Percentiles rank a stretch among this genome's conserved stretches.
Evolutionary conservation across 1,140 invertebrate species (phyloP).

Genomic region (Drosophila burlai): DNA sequence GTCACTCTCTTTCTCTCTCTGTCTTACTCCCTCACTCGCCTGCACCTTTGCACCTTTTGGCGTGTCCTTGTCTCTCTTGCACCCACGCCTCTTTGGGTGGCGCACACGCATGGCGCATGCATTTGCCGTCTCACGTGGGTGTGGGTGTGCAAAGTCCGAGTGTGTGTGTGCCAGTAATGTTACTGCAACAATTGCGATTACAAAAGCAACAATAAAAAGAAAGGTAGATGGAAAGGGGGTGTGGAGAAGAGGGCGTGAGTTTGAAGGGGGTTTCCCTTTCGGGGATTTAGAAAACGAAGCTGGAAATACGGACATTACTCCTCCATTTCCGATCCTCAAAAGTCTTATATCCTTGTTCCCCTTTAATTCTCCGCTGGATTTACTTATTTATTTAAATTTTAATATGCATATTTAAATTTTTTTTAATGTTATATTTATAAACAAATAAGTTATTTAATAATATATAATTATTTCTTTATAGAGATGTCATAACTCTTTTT

Average conservation of each 20-base stretch:
- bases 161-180: slow-evolving; percentile 70
- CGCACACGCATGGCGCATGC: slow-evolving; percentile 81
- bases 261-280: slow-evolving; percentile 33
- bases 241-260: background rate
- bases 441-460: too few species aligned
- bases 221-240: background rate
- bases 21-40: slow-evolving; percentile 46
- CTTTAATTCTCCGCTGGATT: background rate
- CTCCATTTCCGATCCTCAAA: slow-evolving; percentile 37
- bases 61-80: slow-evolving; percentile 45
- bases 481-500: too few species aligned
- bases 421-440: too few species aligned
- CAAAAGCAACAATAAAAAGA: slow-evolving; percentile 50
- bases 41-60: slow-evolving; percentile 49
- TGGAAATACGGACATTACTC: background rate
- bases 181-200: slow-evolving; percentile 78
- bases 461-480: too few species aligned
- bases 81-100: slow-evolving; percentile 26
- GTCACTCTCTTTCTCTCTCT: slow-evolving; percentile 39
- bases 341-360: slow-evolving; percentile 51
- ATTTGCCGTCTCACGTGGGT: slow-evolving; percentile 74
- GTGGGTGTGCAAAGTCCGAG: slow-evolving; percentile 23
- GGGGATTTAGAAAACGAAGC: slow-evolving; percentile 9
- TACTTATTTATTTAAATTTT: background rate
- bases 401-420: too few species aligned